These are phyloP conservation scores for Pangasius djambal DNA, from an alignment of 2,797 vertebrate genomes.

Conservation along the genomic window DNA sequence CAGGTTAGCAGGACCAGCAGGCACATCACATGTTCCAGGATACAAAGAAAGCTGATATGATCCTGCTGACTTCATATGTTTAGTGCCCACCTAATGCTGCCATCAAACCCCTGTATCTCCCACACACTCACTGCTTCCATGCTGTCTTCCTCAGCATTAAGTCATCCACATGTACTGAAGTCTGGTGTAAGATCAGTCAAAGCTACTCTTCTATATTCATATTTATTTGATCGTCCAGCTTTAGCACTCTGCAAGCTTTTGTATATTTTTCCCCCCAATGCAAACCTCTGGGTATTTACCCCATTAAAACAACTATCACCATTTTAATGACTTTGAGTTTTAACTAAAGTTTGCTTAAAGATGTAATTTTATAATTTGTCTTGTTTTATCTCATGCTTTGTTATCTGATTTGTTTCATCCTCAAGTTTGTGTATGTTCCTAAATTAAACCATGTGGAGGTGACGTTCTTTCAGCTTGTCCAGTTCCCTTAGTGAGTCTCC, in stretches of 20 bases:
- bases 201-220: slow-evolving; percentile 50
- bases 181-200: slow-evolving; percentile 50
- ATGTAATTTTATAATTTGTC: slow-evolving; percentile 58
- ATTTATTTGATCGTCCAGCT: slow-evolving; percentile 43
- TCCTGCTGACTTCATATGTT: slow-evolving; percentile 28
- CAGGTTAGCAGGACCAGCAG: slow-evolving; percentile 17
- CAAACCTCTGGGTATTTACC: slow-evolving; percentile 21
- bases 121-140: slow-evolving; percentile 35
- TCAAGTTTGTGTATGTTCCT: slow-evolving; percentile 70
- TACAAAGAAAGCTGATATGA: slow-evolving; percentile 11
- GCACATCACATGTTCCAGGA: slow-evolving; percentile 33
- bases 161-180: slow-evolving; percentile 40
- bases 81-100: slow-evolving; percentile 18
- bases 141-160: slow-evolving; percentile 56
- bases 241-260: slow-evolving; percentile 41
- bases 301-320: background rate
- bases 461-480: slow-evolving; percentile 34
- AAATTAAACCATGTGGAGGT: slow-evolving; percentile 73
- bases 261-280: background rate
- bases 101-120: background rate
- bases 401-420: slow-evolving; percentile 72
- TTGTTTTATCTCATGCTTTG: slow-evolving; percentile 66
- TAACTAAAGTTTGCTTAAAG: slow-evolving; percentile 62
- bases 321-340: slow-evolving; percentile 21
- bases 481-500: background rate